A percentile compares a stretch with the other conserved stretches of the same genome.
Conservation (phyloP, 37 sponge, comb jelly and placozoan species). For the Chondrilla cf. caribensis region DNA sequence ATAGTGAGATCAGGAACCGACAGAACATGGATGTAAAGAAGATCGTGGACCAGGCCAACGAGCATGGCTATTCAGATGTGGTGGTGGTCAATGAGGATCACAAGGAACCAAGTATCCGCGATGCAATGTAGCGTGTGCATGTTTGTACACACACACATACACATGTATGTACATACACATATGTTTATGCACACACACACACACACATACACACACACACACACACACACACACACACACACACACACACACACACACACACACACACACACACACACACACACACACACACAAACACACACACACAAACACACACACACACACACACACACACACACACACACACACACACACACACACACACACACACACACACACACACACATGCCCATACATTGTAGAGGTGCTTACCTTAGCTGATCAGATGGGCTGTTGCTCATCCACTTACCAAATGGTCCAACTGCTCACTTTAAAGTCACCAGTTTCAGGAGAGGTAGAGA, state of each 20-base stretch:
- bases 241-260: background rate
- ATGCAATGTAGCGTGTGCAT: background rate
- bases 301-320: conserved; percentile 4
- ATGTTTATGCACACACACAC: too few relatives aligned
- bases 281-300: background rate
- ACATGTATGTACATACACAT: background rate
- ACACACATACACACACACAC: background rate
- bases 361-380: too few relatives aligned
- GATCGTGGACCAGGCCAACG: conserved; percentile 63
- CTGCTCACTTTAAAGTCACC: conserved; percentile 93
- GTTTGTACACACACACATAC: background rate
- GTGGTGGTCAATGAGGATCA: conserved; percentile 90
- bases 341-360: too few relatives aligned
- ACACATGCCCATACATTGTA: too few relatives aligned
- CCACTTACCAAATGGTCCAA: conserved; percentile 96
- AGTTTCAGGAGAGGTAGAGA: conserved; percentile 69
- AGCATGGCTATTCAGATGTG: conserved; percentile 71
- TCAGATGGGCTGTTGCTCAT: conserved; percentile 78
- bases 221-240: conserved; percentile 4
- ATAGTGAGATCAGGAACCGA: conserved; percentile 72
- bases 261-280: too few relatives aligned
- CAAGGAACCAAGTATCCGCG: conserved; percentile 87
- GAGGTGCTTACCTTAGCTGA: too few relatives aligned
- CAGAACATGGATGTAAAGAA: conserved; percentile 76
- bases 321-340: background rate